phyloP scores from a whole-genome alignment of 2,797 vertebrate species.

The Pseudocheirus occidentalis region DNA sequence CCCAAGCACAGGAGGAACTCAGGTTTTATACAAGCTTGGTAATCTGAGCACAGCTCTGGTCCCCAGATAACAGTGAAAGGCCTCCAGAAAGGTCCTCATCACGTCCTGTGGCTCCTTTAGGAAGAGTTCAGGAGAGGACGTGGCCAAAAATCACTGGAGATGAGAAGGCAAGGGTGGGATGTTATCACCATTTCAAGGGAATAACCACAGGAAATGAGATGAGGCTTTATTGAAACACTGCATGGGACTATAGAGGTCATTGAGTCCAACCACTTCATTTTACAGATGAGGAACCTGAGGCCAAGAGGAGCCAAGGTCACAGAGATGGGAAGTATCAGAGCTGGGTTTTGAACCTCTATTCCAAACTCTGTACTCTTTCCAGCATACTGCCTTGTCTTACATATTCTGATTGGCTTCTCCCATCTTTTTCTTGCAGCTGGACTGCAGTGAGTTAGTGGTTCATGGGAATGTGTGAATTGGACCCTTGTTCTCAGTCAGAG shows the following conservation, averaged over 20 bases:
- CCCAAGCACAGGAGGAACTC: background rate
- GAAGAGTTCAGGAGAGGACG: background rate
- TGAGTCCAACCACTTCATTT: background rate
- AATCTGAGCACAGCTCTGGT: background rate
- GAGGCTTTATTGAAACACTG: background rate
- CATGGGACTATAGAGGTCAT: background rate
- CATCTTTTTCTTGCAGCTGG: background rate
- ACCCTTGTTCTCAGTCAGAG: background rate
- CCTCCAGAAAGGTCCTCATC: background rate
- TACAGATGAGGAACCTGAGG: background rate
- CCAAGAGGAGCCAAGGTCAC: background rate
- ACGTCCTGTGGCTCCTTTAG: background rate
- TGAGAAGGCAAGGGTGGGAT: background rate
- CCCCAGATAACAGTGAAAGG: background rate
- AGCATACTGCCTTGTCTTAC: background rate
- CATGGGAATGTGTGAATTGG: background rate
- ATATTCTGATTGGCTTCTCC: background rate
- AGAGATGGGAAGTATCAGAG: background rate
- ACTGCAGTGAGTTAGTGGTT: background rate
- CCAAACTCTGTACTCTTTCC: background rate
- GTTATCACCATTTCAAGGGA: background rate
- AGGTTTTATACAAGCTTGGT: background rate
- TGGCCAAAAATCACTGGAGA: background rate
- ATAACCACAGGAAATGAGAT: background rate
- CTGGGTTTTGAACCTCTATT: background rate